Evolutionary conservation across 2,797 vertebrate genomes (phyloP).

Genomic region (Naso thynnoides): DNA sequence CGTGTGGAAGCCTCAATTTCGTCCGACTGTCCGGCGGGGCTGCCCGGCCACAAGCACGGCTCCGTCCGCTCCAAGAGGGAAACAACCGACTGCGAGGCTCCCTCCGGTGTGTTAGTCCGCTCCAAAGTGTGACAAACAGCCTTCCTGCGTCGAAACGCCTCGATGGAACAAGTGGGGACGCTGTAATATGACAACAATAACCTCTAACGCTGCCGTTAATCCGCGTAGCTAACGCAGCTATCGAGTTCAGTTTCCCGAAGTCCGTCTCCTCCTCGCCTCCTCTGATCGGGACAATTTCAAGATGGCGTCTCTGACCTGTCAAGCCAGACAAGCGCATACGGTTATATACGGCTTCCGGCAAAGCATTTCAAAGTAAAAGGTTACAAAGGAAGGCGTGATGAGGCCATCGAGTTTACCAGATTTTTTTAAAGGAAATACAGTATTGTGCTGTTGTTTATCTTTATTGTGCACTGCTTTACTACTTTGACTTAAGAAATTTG

Average conservation of each 20-base stretch:
- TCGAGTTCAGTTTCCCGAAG: conserved; percentile 58
- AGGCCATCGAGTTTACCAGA: neutral
- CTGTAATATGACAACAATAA: neutral
- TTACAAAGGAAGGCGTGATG: fast-evolving
- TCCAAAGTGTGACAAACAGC: conserved; percentile 49
- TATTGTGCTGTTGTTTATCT: neutral
- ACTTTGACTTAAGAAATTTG: too few species aligned
- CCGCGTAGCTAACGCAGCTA: conserved; percentile 29
- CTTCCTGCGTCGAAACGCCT: conserved; percentile 9
- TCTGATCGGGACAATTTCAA: conserved; percentile 80
- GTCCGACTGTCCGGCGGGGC: conserved; percentile 46
- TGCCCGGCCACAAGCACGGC: conserved; percentile 65
- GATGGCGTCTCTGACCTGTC: conserved; percentile 75
- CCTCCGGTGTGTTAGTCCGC: conserved; percentile 20
- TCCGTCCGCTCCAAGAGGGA: conserved; percentile 65
- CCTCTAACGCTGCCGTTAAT: conserved; percentile 43
- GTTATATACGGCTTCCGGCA: conserved; percentile 30
- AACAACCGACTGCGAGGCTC: conserved; percentile 53
- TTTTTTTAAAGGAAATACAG: neutral
- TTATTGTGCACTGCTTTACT: neutral
- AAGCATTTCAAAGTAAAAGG: conserved; percentile 49
- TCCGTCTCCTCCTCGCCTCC: conserved; percentile 72
- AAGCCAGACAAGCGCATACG: neutral
- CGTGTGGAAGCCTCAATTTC: conserved; percentile 28
- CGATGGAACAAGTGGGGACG: conserved; percentile 4